Evolutionary conservation across 2,797 vertebrate genomes (phyloP), one percentile per base, ranked within the genome.

Genomic region (Diplodus puntazzo): DNA sequence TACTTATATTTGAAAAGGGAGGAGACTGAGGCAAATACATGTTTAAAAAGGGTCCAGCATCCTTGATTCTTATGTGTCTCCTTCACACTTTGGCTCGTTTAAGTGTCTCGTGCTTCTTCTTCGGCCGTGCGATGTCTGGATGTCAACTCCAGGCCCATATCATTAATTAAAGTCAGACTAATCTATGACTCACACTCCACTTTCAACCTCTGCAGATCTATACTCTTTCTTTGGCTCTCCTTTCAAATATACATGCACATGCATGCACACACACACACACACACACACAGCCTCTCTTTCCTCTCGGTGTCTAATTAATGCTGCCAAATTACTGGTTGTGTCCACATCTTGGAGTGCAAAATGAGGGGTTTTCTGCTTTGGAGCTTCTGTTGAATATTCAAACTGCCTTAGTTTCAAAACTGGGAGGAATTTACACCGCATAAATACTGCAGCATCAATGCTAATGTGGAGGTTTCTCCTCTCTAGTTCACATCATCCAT

Each of bases 251-350:
- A 68, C 48, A 55, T 9, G 23, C 61, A 62, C 43, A 45, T 12
- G 21, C 67, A 42, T 11, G 9, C 46, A 17, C 27, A 12, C 58
- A 58, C 39, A 34, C 45, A 45, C 65, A 49, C 14, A 60, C 61
- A 63, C 65, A 42, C 49, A 18, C 25, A 50, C 43, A 48, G 52
- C 50, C 21, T 23, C 7, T 64, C 75, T 61, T 39, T 67, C 60
- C 43, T 76, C 83, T 84, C 73, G 46, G 55, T 70, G 69, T 74
- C 81, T 89, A 86, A 90, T 90, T 87, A 82, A 77, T 83, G 84
- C 60, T 58, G 77, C 76, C 66, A 88, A 88, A 91, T 90, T 78
- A 82, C 87, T 72, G n/a, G 75, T 78, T 79, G 80, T 90, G 83
- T 85, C 87, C 83, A 76, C 70, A 85, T 83, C 69, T 88, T 77